Conservation (phyloP, 2,888 invertebrate species). For the Tridacna gigas region DNA sequence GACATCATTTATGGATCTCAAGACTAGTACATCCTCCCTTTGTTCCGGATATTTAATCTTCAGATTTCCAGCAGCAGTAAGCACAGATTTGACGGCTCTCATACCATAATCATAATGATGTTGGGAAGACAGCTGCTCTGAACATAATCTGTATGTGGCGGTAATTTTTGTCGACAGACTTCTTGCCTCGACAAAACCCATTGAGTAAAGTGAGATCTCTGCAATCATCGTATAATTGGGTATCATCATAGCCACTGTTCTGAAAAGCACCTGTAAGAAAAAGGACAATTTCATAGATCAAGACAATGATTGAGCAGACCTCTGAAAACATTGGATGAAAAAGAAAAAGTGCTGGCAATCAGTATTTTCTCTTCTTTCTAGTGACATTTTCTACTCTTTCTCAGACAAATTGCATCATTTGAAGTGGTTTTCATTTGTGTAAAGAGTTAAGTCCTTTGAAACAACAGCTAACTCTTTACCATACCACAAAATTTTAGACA, state of each 20-base stretch:
- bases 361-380: too few species aligned
- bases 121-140: slow-evolving; percentile 85
- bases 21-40: slow-evolving; percentile 83
- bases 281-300: neutral
- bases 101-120: slow-evolving; percentile 85
- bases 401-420: too few species aligned
- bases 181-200: slow-evolving; percentile 84
- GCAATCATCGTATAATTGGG: slow-evolving; percentile 85
- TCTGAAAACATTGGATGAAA: neutral
- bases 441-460: too few species aligned
- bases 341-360: too few species aligned
- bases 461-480: too few species aligned
- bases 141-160: slow-evolving; percentile 84
- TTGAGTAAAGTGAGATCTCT: slow-evolving; percentile 84
- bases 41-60: slow-evolving; percentile 84
- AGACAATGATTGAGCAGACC: neutral
- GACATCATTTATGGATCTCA: slow-evolving; percentile 84
- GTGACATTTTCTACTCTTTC: too few species aligned
- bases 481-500: too few species aligned
- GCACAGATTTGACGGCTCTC: slow-evolving; percentile 85
- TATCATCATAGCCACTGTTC: slow-evolving; percentile 85
- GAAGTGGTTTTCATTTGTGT: too few species aligned
- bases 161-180: slow-evolving; percentile 84
- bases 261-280: slow-evolving; percentile 81
- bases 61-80: slow-evolving; percentile 84